Base-by-base conservation (phyloP, 2,113 vertebrate genomes). In the Caloenas nicobarica region DNA sequence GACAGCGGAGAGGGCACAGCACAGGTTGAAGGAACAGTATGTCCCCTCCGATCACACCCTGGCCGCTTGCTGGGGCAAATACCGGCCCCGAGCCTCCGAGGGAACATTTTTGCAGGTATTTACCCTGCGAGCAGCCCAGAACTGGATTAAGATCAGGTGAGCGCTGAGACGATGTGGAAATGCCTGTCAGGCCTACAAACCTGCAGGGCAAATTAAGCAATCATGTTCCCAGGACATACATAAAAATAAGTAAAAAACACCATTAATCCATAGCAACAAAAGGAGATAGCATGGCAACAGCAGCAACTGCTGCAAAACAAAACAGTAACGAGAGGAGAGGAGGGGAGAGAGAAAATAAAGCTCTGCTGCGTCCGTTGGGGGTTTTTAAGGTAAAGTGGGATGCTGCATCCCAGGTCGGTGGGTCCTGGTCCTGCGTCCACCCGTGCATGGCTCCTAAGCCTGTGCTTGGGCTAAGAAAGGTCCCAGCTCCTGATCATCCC, bases 201-300 rank as follows among this genome's bases (percentile, higher is more conserved):
- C 96, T 81, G 93, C 92, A 76, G 95, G 95, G 95, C 65, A 64
- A 94, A 96, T 95, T 53, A 94, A 87, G 95, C 95, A 96, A 96
- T 88, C 88, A 0, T 58, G 93, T 96, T 96, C 96, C 95, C 95
- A 93, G 96, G 95, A 95, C 92, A 94, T 95, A 61, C 92, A 96
- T 96, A 96, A 93, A 96, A 96, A 97, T 95, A 92, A 96, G 96
- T 92, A 61, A 92, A 94, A 94, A 91, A 51, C 95, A 93, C 84
- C 25, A 87, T 96, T 96, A 96, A 96, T 96, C 96, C 96, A 84
- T 96, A 89, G 96, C 96, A 97, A 97, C 96, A 92, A 93, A 81
- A 81, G 73, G 72, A 81, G 80, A 68, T 31, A 76, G 92, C 95
- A 81, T 97, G 92, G 96, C 95, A 97, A 97, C 96, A 90, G 95